Percentiles rank a stretch among this genome's conserved stretches.
Evolutionary conservation across 92 coral and sea anemone species (phyloP).

Genomic region (Palythoa grandis): DNA sequence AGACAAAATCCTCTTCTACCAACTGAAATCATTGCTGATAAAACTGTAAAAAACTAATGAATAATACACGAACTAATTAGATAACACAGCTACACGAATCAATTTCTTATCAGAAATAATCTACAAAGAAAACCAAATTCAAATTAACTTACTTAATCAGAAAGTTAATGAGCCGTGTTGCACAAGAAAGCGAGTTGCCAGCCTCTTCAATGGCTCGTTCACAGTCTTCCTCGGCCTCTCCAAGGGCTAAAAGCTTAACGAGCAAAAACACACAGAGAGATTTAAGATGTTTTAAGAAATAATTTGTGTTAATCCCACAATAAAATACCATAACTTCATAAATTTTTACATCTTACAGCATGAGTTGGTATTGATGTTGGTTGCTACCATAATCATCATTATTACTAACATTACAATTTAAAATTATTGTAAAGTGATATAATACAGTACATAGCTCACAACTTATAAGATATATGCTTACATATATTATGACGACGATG

Average conservation of each 20-base stretch:
- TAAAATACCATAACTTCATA: not conserved
- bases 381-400: too few species aligned
- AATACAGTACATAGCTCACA: too few species aligned
- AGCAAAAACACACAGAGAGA: not conserved
- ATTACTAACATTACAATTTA: not conserved
- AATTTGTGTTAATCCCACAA: not conserved
- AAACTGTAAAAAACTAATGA: too few species aligned
- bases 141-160: conserved; percentile 77
- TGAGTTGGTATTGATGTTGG: not conserved
- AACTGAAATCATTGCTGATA: too few species aligned
- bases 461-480: too few species aligned
- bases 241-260: conserved; percentile 88
- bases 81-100: too few species aligned
- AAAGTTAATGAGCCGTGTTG: conserved; percentile 87
- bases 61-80: too few species aligned
- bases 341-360: not conserved
- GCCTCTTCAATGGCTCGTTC: conserved; percentile 87
- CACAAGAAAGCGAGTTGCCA: conserved; percentile 83
- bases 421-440: too few species aligned
- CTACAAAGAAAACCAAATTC: too few species aligned
- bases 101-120: too few species aligned
- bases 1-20: too few species aligned
- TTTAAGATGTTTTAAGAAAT: not conserved
- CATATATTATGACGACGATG: too few species aligned
- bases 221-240: conserved; percentile 99